These are phyloP conservation scores for Hirudo medicinalis DNA, from an alignment of 1,140 invertebrate species.

Conservation along the genomic window DNA sequence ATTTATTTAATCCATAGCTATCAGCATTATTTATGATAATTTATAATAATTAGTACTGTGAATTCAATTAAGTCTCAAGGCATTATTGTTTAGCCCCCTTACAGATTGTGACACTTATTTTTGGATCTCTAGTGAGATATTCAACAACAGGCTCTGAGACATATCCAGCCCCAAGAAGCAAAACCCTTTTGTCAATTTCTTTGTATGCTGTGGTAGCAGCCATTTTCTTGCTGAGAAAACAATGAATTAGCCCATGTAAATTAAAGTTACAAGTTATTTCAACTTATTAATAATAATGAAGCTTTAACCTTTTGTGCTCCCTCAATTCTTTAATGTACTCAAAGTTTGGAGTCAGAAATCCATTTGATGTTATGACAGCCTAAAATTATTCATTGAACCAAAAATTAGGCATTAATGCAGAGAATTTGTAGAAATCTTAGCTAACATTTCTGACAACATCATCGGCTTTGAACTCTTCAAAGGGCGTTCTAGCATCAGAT, in stretches of 20 bases:
- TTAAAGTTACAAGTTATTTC: background rate
- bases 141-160: constrained; percentile 84
- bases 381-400: constrained; percentile 30
- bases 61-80: no score
- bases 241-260: background rate
- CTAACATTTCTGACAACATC: constrained; percentile 65
- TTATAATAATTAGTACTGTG: background rate
- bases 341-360: constrained; percentile 74
- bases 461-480: constrained; percentile 64
- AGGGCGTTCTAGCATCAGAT: constrained; percentile 69
- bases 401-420: background rate
- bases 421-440: constrained; percentile 23
- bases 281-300: background rate
- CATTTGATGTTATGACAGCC: constrained; percentile 93
- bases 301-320: constrained; percentile 40
- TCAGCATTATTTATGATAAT: background rate
- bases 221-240: constrained; percentile 2
- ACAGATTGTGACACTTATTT: constrained; percentile 66
- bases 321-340: constrained; percentile 87
- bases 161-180: constrained; percentile 86
- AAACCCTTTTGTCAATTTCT: constrained; percentile 46
- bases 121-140: constrained; percentile 69
- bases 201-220: constrained; percentile 31
- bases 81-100: constrained; percentile 20
- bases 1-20: no score